Conservation (phyloP, 2,113 vertebrate genomes). For the Aleadryas rufinucha region DNA sequence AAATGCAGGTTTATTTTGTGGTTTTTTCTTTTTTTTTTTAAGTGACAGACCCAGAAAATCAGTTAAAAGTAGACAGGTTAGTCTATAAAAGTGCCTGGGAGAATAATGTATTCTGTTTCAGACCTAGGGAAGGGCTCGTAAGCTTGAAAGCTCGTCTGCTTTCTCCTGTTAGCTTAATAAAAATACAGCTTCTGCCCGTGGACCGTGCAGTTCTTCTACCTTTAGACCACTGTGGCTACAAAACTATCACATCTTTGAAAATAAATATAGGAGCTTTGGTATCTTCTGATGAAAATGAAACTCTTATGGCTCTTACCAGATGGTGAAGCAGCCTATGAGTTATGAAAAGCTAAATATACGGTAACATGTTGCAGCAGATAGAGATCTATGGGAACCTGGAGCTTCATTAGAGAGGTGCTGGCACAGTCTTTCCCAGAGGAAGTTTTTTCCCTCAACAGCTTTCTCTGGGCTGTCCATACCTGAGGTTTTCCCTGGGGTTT, state of each 20-base stretch:
- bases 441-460: not conserved
- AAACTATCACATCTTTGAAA: not conserved
- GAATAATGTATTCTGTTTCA: constrained; percentile 10
- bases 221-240: not conserved
- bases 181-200: not conserved
- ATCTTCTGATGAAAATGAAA: not conserved
- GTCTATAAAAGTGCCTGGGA: constrained; percentile 28
- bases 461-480: not conserved
- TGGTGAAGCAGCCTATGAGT: not conserved
- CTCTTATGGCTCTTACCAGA: not conserved
- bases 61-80: not conserved
- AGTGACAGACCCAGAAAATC: constrained; percentile 14
- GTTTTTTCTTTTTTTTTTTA: not conserved
- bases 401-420: not conserved
- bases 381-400: not conserved
- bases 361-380: not conserved
- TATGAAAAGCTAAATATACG: constrained; percentile 10
- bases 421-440: not conserved
- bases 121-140: not conserved
- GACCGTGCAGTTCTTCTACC: not conserved
- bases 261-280: not conserved
- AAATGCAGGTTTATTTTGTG: not conserved
- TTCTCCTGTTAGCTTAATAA: constrained; percentile 20
- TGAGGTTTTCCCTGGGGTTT: not conserved
- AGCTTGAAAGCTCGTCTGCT: not conserved